These are phyloP conservation scores for Brachyhypopomus occidentalis DNA, from an alignment of 2,113 vertebrate species.

Conservation along the genomic window DNA sequence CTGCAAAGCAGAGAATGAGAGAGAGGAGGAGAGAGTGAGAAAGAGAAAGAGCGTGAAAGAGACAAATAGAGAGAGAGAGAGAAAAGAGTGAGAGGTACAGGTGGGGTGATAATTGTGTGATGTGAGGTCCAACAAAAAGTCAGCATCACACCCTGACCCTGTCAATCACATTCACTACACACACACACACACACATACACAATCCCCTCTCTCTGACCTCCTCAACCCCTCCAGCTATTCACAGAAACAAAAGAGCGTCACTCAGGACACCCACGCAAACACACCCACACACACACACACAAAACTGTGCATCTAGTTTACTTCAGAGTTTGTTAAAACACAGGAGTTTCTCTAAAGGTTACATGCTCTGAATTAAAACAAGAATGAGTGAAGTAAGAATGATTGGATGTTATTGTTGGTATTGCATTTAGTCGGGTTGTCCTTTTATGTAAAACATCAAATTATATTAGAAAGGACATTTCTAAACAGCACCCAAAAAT, in stretches of 20 bases:
- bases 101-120: conserved; percentile 34
- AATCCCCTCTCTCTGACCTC: not conserved
- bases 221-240: not conserved
- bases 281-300: not conserved
- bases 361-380: too few relatives aligned
- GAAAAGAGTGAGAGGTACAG: conserved; percentile 43
- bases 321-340: too few relatives aligned
- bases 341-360: too few relatives aligned
- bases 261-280: not conserved
- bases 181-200: conserved; percentile 7
- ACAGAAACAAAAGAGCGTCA: not conserved
- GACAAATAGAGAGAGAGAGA: conserved; percentile 3
- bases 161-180: conserved; percentile 39
- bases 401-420: too few relatives aligned
- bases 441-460: too few relatives aligned
- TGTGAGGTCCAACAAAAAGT: not conserved
- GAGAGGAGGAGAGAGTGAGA: not conserved
- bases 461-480: too few relatives aligned
- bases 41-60: not conserved
- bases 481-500: too few relatives aligned
- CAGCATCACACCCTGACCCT: conserved; percentile 31
- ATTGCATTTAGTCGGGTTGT: too few relatives aligned
- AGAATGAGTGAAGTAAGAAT: too few relatives aligned
- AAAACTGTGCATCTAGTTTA: not conserved
- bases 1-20: not conserved